Evolutionary conservation across 2,888 invertebrate genomes (phyloP), one percentile per base, ranked within the genome.

Genomic region (Drosophila bunnanda): DNA sequence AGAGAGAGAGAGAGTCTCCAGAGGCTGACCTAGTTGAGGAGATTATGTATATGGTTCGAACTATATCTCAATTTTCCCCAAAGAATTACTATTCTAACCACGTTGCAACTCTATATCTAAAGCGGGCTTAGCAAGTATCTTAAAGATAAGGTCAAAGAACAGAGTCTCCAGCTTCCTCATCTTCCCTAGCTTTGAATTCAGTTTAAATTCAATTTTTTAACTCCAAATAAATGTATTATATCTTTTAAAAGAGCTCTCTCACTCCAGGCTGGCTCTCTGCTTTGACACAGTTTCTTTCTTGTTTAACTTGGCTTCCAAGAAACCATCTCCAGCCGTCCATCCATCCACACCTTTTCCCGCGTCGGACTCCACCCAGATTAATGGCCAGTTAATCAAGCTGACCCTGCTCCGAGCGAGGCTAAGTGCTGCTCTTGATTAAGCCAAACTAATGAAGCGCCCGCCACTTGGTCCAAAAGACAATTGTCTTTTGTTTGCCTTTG

Each of bases 371-470:
- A n/a, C 25, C 39, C 34, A 52, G 64, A 41, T 52, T 65, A 65
- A 61, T 52, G 62, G 50, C 64, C 61, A 57, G 64, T 61, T 65
- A 62, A 65, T 65, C 64, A 65, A 48, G n/a, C 13, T 48, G 67
- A 67, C 67, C 67, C 66, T 20, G 56, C 34, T 60, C 38, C 22
- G 13, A 15, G 61, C 53, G 43, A 65, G 65, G 43, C 53, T 43
- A 64, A 64, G 41, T 50, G 61, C 56, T 32, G 68, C 69, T 69
- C 68, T 69, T 44, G 52, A 69, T 69, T 69, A 53, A 52, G 46
- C 69, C 52, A 53, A 39, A n/a, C 69, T 69, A 69, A 69, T 69
- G 68, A 67, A 68, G 67, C 34, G 55, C 17, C 54, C 48, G 30
- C 48, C 39, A 52, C 54, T 48, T 54, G 17, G 41, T 30, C 44